phyloP scores from a whole-genome alignment of 2,113 vertebrate genomes.

The Pseudolaguvia tuberculata region DNA sequence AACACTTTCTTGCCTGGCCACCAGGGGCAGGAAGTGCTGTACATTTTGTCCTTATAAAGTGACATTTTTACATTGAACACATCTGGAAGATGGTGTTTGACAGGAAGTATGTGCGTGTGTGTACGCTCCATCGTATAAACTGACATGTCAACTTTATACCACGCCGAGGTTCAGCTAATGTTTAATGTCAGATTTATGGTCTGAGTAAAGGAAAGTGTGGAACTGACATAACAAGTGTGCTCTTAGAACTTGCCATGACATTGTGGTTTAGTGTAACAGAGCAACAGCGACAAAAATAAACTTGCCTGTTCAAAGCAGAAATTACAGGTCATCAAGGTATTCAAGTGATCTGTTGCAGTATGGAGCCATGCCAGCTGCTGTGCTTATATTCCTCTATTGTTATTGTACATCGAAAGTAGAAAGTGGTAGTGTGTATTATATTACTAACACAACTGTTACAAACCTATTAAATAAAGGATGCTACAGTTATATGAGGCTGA shows the following conservation, averaged over 20 bases:
- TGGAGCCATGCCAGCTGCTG: background rate
- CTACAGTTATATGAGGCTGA: background rate
- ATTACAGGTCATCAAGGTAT: background rate
- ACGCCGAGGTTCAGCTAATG: conserved; percentile 7
- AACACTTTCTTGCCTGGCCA: background rate
- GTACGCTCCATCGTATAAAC: conserved; percentile 19
- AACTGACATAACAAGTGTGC: conserved; percentile 21
- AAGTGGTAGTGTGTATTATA: background rate
- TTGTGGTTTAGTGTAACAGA: background rate
- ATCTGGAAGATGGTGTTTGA: conserved; percentile 21
- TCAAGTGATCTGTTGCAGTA: conserved; percentile 2
- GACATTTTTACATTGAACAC: conserved; percentile 13
- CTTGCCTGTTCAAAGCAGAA: background rate
- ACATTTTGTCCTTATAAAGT: background rate
- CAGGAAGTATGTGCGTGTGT: conserved; percentile 28
- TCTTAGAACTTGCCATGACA: conserved; percentile 6
- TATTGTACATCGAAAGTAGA: background rate
- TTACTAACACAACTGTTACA: background rate
- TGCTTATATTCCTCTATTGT: no score
- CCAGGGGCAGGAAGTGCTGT: conserved; percentile 3
- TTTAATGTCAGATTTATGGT: conserved; percentile 19
- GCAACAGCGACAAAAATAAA: conserved; percentile 23
- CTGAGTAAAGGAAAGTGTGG: conserved; percentile 3
- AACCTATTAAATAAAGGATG: background rate
- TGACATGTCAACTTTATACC: conserved; percentile 29